Percentiles rank a stretch among this genome's conserved stretches.
These are phyloP conservation scores for Halichondria panicea DNA, from an alignment of 37 sponge, comb jelly and placozoan species.

Conservation along the genomic window DNA sequence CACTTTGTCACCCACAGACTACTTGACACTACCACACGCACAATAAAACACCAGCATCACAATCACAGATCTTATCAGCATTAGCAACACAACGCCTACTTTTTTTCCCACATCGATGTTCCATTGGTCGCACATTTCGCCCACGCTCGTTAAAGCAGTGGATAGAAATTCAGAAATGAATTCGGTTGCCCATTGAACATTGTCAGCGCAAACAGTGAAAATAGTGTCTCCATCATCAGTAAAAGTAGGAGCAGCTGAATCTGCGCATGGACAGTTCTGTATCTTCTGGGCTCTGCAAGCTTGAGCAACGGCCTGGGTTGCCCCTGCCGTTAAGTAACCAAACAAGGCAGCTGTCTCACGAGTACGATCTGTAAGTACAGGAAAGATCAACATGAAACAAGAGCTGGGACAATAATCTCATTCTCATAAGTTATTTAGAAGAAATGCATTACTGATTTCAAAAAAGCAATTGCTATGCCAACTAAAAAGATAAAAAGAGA, in stretches of 20 bases:
- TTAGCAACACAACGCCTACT: conserved; percentile 6
- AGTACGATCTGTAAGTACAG: conserved; percentile 30
- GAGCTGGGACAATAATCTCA: background rate
- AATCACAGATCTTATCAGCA: too few relatives aligned
- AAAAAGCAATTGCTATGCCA: background rate
- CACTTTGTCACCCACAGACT: too few relatives aligned
- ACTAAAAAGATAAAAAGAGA: background rate
- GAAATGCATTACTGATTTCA: background rate
- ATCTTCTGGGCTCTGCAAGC: conserved; percentile 36
- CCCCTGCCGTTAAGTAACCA: conserved; percentile 40
- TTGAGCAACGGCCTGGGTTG: conserved; percentile 7
- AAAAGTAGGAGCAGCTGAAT: background rate
- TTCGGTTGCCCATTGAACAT: conserved; percentile 15
- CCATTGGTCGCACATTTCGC: too few relatives aligned
- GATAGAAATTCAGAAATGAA: conserved; percentile 2
- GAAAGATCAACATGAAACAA: background rate
- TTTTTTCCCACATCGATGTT: conserved; percentile 22
- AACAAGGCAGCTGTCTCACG: conserved; percentile 51
- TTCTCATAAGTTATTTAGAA: background rate
- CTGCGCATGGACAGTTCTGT: conserved; percentile 30
- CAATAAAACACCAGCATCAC: too few relatives aligned
- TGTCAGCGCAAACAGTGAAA: conserved; percentile 24
- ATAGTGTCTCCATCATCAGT: conserved; percentile 5
- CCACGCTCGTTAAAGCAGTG: background rate
- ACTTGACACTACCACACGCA: too few relatives aligned